These are phyloP conservation scores for Eurois occulta DNA, from an alignment of 2,888 invertebrate species.

Conservation along the genomic window DNA sequence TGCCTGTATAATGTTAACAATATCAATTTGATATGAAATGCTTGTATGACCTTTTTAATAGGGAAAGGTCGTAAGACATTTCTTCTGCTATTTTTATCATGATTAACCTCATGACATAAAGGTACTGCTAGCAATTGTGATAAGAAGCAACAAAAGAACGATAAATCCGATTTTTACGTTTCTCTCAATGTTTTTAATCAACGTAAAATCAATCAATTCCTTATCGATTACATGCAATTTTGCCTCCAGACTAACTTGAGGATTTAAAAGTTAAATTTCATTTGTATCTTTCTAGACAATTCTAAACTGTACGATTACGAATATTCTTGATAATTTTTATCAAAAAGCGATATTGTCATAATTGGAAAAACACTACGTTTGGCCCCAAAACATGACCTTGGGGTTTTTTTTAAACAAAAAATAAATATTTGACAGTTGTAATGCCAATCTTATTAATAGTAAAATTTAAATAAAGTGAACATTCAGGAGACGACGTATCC, in stretches of 20 bases:
- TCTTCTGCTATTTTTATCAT: not conserved
- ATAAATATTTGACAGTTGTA: not conserved
- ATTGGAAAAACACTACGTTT: slow-evolving; percentile 18
- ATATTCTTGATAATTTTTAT: slow-evolving; percentile 20
- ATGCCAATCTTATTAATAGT: not conserved
- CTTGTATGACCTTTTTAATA: not conserved
- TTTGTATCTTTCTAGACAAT: not conserved
- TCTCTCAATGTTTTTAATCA: slow-evolving; percentile 42
- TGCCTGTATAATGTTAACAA: slow-evolving; percentile 10
- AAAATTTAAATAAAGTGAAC: not conserved
- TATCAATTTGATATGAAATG: not conserved
- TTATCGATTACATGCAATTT: not conserved
- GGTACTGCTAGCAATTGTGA: slow-evolving; percentile 20
- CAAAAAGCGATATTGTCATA: not conserved
- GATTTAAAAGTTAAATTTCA: not conserved
- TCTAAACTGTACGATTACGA: not conserved
- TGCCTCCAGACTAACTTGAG: not conserved
- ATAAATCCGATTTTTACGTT: slow-evolving; percentile 22
- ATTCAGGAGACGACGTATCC: not conserved
- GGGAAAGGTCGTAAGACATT: slow-evolving; percentile 2
- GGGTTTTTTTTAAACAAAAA: not conserved
- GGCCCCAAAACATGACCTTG: not conserved
- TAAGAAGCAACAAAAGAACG: slow-evolving; percentile 35
- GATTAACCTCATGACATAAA: slow-evolving; percentile 34
- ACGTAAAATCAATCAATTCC: slow-evolving; percentile 18